Percentiles rank a stretch among this genome's conserved stretches.
Conservation (phyloP, 2,888 invertebrate species). For the Elysia crispata region DNA sequence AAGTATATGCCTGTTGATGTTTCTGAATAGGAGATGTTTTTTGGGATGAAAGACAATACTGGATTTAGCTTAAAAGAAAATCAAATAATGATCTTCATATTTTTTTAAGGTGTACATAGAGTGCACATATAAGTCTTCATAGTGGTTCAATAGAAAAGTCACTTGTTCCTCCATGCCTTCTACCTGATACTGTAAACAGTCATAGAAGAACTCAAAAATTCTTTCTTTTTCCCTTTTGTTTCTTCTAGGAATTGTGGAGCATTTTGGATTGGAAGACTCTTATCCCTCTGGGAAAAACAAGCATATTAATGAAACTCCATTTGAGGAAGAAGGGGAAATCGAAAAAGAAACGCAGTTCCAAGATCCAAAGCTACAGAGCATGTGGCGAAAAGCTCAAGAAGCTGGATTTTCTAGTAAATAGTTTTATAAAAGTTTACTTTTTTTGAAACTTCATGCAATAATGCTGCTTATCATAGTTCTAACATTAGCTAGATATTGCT, state of each 20-base stretch:
- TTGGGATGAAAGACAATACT: too few species aligned
- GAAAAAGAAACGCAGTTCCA: slow-evolving; percentile 49
- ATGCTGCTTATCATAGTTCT: too few species aligned
- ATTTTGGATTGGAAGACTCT: slow-evolving; percentile 49
- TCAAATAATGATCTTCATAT: too few species aligned
- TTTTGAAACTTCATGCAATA: too few species aligned
- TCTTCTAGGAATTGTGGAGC: slow-evolving; percentile 48
- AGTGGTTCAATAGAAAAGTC: neutral
- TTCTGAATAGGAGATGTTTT: too few species aligned
- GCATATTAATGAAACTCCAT: slow-evolving; percentile 56
- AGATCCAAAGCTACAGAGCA: slow-evolving; percentile 91
- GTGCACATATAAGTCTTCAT: neutral
- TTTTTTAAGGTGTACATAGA: too few species aligned
- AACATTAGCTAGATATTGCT: too few species aligned
- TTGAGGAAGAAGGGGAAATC: slow-evolving; percentile 42
- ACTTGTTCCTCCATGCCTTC: neutral
- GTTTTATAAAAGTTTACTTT: neutral
- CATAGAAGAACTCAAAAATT: neutral
- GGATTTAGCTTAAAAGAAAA: too few species aligned
- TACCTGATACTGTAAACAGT: too few species aligned
- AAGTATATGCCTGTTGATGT: too few species aligned
- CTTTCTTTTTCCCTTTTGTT: neutral
- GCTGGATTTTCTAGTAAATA: slow-evolving; percentile 87
- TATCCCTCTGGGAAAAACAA: slow-evolving; percentile 16
- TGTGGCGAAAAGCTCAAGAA: slow-evolving; percentile 89